Evolutionary conservation across 2,797 vertebrate genomes (phyloP), one percentile per base, ranked within the genome.

Genomic region (Rhincodon typus): DNA sequence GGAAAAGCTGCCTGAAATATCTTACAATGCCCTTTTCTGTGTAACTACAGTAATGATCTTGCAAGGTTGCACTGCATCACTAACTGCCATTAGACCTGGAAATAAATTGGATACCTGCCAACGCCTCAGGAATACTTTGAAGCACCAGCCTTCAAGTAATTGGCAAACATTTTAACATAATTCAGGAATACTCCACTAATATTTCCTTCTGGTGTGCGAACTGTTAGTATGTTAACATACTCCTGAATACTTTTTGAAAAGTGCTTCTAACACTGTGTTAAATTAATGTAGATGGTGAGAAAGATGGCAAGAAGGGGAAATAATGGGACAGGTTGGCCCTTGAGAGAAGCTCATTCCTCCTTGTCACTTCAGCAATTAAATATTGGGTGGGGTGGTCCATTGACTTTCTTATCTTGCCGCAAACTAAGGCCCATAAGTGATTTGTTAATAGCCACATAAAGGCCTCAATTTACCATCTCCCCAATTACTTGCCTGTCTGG

Each of bases 11-110:
- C 57, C 69, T 67, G 62, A 93, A 69, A 93, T 66, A 69, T 93
- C 38, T 67, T 21, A 25, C 13, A 23, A 93, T 69, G 90, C 90
- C 42, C 38, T 67, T n/a, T 42, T 69, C 90, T 93, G n/a, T 93
- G n/a, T 93, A 27, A 93, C n/a, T 69, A 93, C n/a, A 93, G 34
- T 42, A 93, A 69, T 69, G 90, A 93, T 93, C 62, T 93, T 93
- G 90, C n/a, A 93, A 93, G 90, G 90, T 69, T 93, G 42, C 21
- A 93, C 82, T 12, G n/a, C 66, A 93, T 27, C 38, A 8, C 69
- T 93, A 67, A 93, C 90, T 93, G 34, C 21, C 21, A 23, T 69
- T 66, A 42, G 90, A 69, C n/a, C 21, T 93, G 57, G 30, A 91
- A 66, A 91, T 69, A 93, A 93, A 69, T 93, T 69, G 67, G 62